Conservation (phyloP, 2,797 vertebrate genomes). For the Lycodopsis pacificus region DNA sequence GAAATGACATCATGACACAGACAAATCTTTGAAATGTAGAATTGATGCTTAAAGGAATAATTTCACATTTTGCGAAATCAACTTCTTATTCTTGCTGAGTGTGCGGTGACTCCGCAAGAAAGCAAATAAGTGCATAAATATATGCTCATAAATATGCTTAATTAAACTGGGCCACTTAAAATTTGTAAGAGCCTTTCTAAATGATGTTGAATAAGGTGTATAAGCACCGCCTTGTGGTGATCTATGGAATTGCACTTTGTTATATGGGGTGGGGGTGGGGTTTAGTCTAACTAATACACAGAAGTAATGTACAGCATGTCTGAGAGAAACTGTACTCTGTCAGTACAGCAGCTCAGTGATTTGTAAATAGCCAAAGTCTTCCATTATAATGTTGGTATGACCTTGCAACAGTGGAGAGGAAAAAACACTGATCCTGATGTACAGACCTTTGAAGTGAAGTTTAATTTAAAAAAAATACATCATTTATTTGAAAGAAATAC, state of each 20-base stretch:
- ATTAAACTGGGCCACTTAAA: constrained; percentile 32
- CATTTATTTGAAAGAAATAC: constrained; percentile 75
- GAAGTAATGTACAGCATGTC: constrained; percentile 71
- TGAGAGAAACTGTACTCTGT: constrained; percentile 59
- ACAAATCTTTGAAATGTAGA: constrained; percentile 21
- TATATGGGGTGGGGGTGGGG: constrained; percentile 37
- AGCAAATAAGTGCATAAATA: not conserved
- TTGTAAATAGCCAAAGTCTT: constrained; percentile 87
- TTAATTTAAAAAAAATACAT: constrained; percentile 80
- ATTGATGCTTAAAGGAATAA: constrained; percentile 18
- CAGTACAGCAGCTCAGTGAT: constrained; percentile 64
- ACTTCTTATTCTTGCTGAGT: not conserved
- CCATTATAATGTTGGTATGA: constrained; percentile 87
- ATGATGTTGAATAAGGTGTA: constrained; percentile 47
- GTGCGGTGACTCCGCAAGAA: not conserved
- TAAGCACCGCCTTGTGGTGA: constrained; percentile 62
- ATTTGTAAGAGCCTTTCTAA: constrained; percentile 42
- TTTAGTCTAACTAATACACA: constrained; percentile 48
- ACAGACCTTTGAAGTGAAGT: constrained; percentile 85
- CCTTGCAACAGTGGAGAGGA: constrained; percentile 71
- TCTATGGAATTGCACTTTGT: constrained; percentile 76
- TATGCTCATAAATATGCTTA: constrained; percentile 29
- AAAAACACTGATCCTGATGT: constrained; percentile 61
- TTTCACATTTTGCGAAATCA: not conserved
- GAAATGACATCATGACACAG: constrained; percentile 27